Base-by-base conservation (phyloP, 1,140 invertebrate species). In the Drosophila rufa region DNA sequence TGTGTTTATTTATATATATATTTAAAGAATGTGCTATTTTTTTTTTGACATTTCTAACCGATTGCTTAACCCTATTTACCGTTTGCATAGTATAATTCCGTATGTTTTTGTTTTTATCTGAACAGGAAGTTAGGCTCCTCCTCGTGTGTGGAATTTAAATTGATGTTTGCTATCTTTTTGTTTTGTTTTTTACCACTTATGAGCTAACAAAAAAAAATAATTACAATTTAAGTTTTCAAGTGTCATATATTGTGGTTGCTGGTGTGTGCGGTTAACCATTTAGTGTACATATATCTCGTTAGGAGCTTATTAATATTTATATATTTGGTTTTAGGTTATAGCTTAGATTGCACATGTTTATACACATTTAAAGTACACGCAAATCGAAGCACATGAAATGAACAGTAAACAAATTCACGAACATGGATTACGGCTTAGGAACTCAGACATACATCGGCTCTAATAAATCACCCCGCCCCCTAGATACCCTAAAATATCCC, bases 351-450 rank as follows among this genome's bases (percentile, higher is more conserved):
- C 62, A 78, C 75, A 70, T 62, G 57, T 89, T 89, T 89, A 90
- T 89, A 90, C 85, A 85, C 81, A 90, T 85, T 90, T 65, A 75
- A 90, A 90, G 78, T 89, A 90, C 85, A 89, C 81, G 85, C 81
- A 89, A 84, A 89, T 84, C 85, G 60, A 90, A 90, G 79, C 69
- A 87, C 84, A 87, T 89, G 85, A 87, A 87, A 86, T 76, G 79
- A 87, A 90, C 85, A 90, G 71, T 82, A 90, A 90, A 90, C 85
- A 90, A 90, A 90, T 90, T 90, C 85, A 90, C 85, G 85, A 90
- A 90, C 85, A 82, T 89, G 85, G 85, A 90, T 90, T 90, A 90
- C 85, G 85, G 71, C 55, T 79, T 90, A 90, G 85, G 85, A 90
- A 90, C 85, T 90, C 85, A 90, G 69, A 73, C 80, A 90, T 90